Evolutionary conservation across 2,888 invertebrate genomes (phyloP).

Genomic region (Eristalinus aeneus): DNA sequence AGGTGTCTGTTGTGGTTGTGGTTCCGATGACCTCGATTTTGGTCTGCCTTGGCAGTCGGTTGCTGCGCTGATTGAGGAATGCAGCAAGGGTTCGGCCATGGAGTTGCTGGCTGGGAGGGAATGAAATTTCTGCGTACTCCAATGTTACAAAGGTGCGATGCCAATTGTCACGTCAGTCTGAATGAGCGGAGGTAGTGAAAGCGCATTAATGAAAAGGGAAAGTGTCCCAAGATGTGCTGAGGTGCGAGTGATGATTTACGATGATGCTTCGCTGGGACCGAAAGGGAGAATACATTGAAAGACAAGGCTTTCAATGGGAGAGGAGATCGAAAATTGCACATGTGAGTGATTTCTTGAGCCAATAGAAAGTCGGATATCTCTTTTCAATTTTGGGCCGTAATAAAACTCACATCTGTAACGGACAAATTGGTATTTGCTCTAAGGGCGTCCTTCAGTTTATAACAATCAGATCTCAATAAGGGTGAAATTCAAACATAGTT

Average conservation of each 20-base stretch:
- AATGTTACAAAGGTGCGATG: not conserved
- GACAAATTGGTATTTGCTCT: too few species aligned
- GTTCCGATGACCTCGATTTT: conserved; percentile 52
- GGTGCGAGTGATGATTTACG: not conserved
- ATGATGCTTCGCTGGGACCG: not conserved
- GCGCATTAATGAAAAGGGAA: not conserved
- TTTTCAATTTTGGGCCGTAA: too few species aligned
- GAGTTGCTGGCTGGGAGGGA: not conserved
- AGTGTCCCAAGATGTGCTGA: not conserved
- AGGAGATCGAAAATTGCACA: not conserved
- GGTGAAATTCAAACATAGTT: too few species aligned
- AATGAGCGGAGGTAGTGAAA: not conserved
- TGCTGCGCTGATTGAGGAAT: not conserved
- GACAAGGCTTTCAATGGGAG: not conserved
- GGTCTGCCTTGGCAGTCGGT: conserved; percentile 11
- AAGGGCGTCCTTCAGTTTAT: too few species aligned
- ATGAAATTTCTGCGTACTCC: not conserved
- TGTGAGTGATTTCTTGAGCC: too few species aligned
- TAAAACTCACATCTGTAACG: too few species aligned
- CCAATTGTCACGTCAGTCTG: not conserved
- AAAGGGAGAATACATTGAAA: not conserved
- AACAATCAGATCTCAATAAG: too few species aligned
- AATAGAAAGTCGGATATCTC: too few species aligned
- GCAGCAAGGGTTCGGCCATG: not conserved
- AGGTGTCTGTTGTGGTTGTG: conserved; percentile 22